Evolutionary conservation across 2,888 invertebrate genomes (phyloP), one percentile per base, ranked within the genome.

Genomic region (Lomographa bimaculata): DNA sequence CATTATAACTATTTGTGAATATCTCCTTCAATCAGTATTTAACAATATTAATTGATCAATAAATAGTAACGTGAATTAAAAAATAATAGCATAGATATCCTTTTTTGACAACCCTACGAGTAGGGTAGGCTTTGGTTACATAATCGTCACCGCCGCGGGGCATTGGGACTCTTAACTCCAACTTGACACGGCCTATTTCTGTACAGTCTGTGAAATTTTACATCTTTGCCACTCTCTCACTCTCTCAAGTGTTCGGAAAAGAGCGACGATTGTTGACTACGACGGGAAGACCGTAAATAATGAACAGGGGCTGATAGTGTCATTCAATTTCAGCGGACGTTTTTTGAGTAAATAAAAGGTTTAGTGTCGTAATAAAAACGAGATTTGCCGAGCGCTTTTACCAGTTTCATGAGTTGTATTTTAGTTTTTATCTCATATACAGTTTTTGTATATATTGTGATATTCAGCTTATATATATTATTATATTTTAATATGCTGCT

Each of bases 151-250:
- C 56, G 69, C 76, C 63, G 64, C 67, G 66, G 69, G 76, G 72
- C 79, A 81, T 73, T 72, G 75, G 78, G 70, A 74, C 79, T 78
- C 79, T 82, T 76, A 82, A 79, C 77, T 74, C 60, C 73, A 61
- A 76, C 82, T 84, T 84, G 82, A 82, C 83, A 83, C 67, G 82
- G 71, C 79, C 81, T 79, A 83, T 83, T 82, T 84, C 77, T 74
- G 67, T 56, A 64, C 63, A 68, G 80, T 84, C 77, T 74, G 67
- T 56, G 67, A 63, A 71, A 76, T 78, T 75, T 73, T 78, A 81
- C 82, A 76, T 79, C 73, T 77, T 68, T 70, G 60, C 71, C 64
- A 64, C 69, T 76, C 21, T 35, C 28, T 18, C 12, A 27, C 24
- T 16, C 9, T 33, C 65, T 72, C 61, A 64, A 68, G 57, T 50